These are phyloP conservation scores for Esox niger DNA, from an alignment of 2,113 vertebrate genomes.

Conservation along the genomic window DNA sequence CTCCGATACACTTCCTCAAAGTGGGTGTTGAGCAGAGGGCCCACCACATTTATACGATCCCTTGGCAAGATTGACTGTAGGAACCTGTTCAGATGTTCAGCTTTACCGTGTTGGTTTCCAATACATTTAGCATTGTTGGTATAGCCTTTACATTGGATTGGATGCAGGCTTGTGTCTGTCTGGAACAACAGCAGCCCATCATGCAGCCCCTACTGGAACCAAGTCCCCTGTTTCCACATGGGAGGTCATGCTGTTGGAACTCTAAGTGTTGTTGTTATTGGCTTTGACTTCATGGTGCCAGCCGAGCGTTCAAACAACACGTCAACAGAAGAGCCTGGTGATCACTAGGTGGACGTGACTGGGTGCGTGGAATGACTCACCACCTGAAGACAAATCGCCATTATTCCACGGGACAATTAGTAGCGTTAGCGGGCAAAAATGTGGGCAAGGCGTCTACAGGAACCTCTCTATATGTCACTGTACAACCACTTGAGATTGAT, in stretches of 20 bases:
- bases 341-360: background rate
- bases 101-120: no score
- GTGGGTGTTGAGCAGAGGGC: background rate
- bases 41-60: background rate
- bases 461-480: no score
- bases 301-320: conserved; percentile 50
- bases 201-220: conserved; percentile 33
- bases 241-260: conserved; percentile 47
- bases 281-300: conserved; percentile 42
- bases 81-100: conserved; percentile 41
- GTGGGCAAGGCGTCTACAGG: no score
- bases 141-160: conserved; percentile 44
- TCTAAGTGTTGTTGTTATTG: conserved; percentile 40
- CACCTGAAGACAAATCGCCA: background rate
- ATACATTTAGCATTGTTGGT: no score
- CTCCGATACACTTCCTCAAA: conserved; percentile 22
- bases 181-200: conserved; percentile 33
- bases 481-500: no score
- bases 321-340: conserved; percentile 33
- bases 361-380: background rate
- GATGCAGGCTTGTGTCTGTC: conserved; percentile 11
- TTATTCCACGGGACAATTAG: no score
- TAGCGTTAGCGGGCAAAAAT: no score
- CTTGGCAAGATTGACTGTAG: background rate
- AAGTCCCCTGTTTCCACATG: conserved; percentile 50